Base-by-base conservation (phyloP, 2,888 invertebrate genomes). In the Dryadula phaetusa region DNA sequence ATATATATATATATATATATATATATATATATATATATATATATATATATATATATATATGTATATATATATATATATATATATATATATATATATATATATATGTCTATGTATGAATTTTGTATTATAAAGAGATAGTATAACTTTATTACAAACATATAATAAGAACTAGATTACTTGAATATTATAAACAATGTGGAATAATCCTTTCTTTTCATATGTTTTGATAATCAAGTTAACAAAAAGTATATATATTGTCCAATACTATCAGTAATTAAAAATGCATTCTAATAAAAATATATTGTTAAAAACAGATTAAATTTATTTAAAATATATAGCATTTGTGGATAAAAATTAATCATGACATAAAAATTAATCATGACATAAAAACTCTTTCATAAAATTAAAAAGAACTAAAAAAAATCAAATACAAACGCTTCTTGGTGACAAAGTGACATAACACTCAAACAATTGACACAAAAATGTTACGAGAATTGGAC, bases 311-410 rank as follows among this genome's bases (percentile, higher is more conserved):
- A 25, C 18, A 60, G 28, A 44, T 28, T 44, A 28, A 32, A 12
- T 32, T 44, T 18, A 18, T 7, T 4, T 18, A 22, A 25, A n/a
- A 54, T 14, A 20, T 25, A 40, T 56, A 56, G 6, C 16, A 16
- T 25, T 10, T 40, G 10, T 25, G 40, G 5, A 22, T 18, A 40
- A 22, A 22, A 22, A 40, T 5, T 56, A n/a, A n/a, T n/a, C n/a
- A n/a, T n/a, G n/a, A n/a, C 4, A 25, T 40, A 8, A n/a, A 14
- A 10, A n/a, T 20, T 10, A 52, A 16, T 20, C 2, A 5, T 56
- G 22, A 40, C 16, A 56, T 56, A 56, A 40, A 56, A 56, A 56
- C 56, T 56, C n/a, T 56, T 56, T 25, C n/a, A 22, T 5, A 40
- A 40, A 40, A 12, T 34, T 20, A 40, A 52, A 56, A 56, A 4